Conservation (phyloP, 2,888 invertebrate species). For the Galerucella calmariensis region DNA sequence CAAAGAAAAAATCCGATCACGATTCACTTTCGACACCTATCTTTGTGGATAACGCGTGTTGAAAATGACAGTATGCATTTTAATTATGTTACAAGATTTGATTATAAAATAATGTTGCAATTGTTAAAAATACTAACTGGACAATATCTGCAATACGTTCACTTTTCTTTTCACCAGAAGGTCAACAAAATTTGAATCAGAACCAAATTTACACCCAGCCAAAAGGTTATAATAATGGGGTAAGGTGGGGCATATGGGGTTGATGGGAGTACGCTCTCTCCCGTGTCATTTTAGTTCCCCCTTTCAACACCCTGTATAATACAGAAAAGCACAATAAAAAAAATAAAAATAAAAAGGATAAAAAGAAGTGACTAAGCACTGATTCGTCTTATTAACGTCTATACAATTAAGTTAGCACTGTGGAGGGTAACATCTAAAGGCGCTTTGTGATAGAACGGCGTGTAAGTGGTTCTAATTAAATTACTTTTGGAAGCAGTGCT, state of each 20-base stretch:
- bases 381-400: conserved; percentile 43
- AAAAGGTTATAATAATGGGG: too few relatives aligned
- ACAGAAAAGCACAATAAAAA: conserved; percentile 6
- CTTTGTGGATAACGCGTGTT: neutral
- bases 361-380: conserved; percentile 32
- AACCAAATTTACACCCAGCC: too few relatives aligned
- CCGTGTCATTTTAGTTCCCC: too few relatives aligned
- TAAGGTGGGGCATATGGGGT: too few relatives aligned
- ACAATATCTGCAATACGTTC: neutral
- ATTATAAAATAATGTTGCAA: neutral
- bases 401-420: conserved; percentile 44
- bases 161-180: neutral
- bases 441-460: conserved; percentile 54
- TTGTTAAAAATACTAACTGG: neutral
- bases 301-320: too few relatives aligned
- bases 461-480: conserved; percentile 58
- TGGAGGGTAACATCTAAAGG: conserved; percentile 51
- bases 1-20: conserved; percentile 1
- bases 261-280: too few relatives aligned
- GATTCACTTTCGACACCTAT: conserved; percentile 1
- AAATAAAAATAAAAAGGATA: conserved; percentile 26
- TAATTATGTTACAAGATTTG: neutral
- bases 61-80: neutral
- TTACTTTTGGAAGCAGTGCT: conserved; percentile 52
- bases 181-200: too few relatives aligned